Percentiles rank a stretch among this genome's conserved stretches.
phyloP scores from a whole-genome alignment of 37 sponge, comb jelly and placozoan genomes.

The Halichondria panicea region DNA sequence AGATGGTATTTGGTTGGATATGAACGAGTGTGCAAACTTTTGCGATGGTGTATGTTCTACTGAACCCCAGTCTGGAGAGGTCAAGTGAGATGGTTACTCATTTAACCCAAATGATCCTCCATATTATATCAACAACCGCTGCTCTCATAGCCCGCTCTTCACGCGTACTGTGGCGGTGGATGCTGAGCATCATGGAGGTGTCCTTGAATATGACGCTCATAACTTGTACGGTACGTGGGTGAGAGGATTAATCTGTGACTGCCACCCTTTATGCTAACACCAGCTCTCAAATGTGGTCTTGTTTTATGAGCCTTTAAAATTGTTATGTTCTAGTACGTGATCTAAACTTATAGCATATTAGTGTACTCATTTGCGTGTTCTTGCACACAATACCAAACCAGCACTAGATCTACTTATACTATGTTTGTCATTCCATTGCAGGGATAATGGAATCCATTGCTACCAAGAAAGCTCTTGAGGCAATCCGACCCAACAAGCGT shows the following conservation, averaged over 20 bases:
- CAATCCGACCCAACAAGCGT: constrained; percentile 32
- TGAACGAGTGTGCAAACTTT: constrained; percentile 92
- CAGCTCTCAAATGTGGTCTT: no score
- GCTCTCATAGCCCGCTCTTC: constrained; percentile 37
- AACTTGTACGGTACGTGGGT: constrained; percentile 70
- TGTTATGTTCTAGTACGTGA: background rate
- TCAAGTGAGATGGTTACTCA: background rate
- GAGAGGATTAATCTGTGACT: background rate
- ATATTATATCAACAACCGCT: constrained; percentile 68
- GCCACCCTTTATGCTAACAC: background rate
- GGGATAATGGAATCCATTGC: constrained; percentile 72
- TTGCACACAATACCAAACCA: no score
- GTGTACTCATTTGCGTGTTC: background rate
- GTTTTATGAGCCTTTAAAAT: no score
- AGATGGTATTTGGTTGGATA: constrained; percentile 93
- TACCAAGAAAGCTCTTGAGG: constrained; percentile 54
- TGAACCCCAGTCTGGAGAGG: background rate
- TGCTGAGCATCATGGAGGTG: constrained; percentile 59
- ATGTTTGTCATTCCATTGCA: background rate
- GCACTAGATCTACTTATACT: background rate
- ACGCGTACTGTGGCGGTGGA: constrained; percentile 63
- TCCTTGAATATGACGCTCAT: constrained; percentile 75
- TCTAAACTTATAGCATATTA: background rate
- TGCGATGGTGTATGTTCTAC: constrained; percentile 69
- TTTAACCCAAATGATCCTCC: constrained; percentile 26